Base-by-base conservation (phyloP, 2,113 vertebrate genomes). In the Mohoua ochrocephala region DNA sequence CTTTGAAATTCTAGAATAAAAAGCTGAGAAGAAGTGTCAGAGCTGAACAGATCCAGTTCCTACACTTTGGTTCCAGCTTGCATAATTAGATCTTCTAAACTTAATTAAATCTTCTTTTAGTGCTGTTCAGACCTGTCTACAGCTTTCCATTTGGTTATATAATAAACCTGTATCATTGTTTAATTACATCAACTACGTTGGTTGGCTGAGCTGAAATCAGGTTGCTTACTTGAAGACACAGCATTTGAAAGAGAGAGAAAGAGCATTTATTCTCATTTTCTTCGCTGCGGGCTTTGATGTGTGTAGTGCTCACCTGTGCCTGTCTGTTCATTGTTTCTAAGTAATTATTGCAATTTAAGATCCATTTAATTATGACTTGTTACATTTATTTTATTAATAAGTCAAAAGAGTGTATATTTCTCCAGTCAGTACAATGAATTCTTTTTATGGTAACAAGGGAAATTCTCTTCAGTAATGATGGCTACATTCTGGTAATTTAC, bases 91-190 rank as follows among this genome's bases (percentile, higher is more conserved):
- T 88, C 80, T 89, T 84, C 80, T 81, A 87, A 84, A 94, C 59
- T 89, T 96, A 96, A 96, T 96, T 97, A 95, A 97, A 96, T 93
- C 75, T 90, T 87, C 88, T 91, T 94, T 91, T 87, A 90, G 77
- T 63, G 67, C 73, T 89, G 65, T 57, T 97, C 75, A 78, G 68
- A 83, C 83, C 63, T 94, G 80, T 93, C 89, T 92, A 27, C 57
- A 79, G 80, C 87, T 87, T 96, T 97, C 59, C 57, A 39, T 89
- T 91, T 91, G 56, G 63, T 91, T 97, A 69, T 76, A 45, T 92
- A 96, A 97, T 86, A 93, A 97, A 97, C 77, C 89, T 92, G 65
- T 91, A 63, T 87, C 67, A 14, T 45, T 96, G 93, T 91, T 97
- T 96, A 97, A 97, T 97, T 95, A 75, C 92, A 95, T 87, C 74